Evolutionary conservation across 2,888 invertebrate genomes (phyloP), one percentile per base, ranked within the genome.

Genomic region (Epistrophe grossulariae): DNA sequence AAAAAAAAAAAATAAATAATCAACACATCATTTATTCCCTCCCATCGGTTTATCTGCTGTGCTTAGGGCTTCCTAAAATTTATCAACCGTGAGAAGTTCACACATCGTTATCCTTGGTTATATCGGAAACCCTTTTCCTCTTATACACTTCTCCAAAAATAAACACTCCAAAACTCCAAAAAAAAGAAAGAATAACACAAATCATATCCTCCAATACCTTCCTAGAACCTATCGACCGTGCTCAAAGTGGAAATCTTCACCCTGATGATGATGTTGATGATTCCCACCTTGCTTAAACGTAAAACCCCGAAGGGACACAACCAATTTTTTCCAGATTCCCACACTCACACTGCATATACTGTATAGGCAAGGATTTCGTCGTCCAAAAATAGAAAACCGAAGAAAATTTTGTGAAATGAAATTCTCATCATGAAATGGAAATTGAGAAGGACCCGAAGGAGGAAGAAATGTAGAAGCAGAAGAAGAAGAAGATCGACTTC

Each of bases 221-320:
- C n/a, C 1, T 64, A 45, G 6, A 48, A 31, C 17, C 28, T 45
- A 48, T 31, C 45, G 38, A 66, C 66, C 64, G 66, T 66, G 57
- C 43, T 66, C 79, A 45, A 50, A 70, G 68, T 70, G 76, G 38
- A 78, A 73, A 72, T 85, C 71, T 57, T 60, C 68, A 62, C 45
- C 59, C 45, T 45, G 64, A 57, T 71, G 55, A 8, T 17, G 62
- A 68, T 57, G 62, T 15, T 17, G 66, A 66, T 71, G 64, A 76
- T 84, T 84, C 84, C 85, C 85, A 82, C 85, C 85, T 85, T 78
- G 84, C 59, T 35, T 73, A 70, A 81, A 62, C n/a, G 48, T 60
- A 80, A 71, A 85, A 59, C 60, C 78, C 85, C 66, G 55, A 68
- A 24, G 81, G 85, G 85, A 78, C 72, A 73, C 78, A 57, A 62